These are phyloP conservation scores for Polyodon spathula DNA, from an alignment of 2,113 vertebrate genomes.

Conservation along the genomic window DNA sequence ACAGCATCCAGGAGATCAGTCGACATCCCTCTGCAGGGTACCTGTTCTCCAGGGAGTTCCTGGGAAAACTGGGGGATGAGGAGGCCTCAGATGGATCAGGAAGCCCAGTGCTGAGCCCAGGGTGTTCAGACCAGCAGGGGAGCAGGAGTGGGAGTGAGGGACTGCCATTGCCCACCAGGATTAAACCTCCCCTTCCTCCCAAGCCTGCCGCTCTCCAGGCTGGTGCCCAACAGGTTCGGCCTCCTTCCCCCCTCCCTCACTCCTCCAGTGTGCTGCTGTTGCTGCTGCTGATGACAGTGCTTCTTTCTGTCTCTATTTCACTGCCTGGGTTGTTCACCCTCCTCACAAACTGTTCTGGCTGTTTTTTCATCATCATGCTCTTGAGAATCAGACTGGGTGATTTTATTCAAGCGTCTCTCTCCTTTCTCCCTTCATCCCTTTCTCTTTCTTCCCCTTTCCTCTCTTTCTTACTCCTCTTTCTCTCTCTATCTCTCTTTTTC, in stretches of 20 bases:
- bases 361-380: too few relatives aligned
- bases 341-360: too few relatives aligned
- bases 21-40: conserved; percentile 34
- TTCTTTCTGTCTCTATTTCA: too few relatives aligned
- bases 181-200: conserved; percentile 64
- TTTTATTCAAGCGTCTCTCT: too few relatives aligned
- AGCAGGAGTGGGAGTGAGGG: conserved; percentile 11
- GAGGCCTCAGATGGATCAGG: background rate
- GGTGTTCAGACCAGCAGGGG: background rate
- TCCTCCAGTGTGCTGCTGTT: too few relatives aligned
- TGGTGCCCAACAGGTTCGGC: conserved; percentile 54
- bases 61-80: accelerated
- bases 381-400: too few relatives aligned
- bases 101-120: accelerated
- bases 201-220: conserved; percentile 55
- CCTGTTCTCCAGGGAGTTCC: conserved; percentile 19
- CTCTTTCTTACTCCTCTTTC: too few relatives aligned
- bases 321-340: too few relatives aligned
- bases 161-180: conserved; percentile 13
- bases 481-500: too few relatives aligned
- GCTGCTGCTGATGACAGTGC: too few relatives aligned
- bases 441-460: background rate
- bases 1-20: conserved; percentile 70
- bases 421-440: background rate
- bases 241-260: conserved; percentile 18